Conservation (phyloP, 2,113 vertebrate genomes). For the Porphyrio hochstetteri region DNA sequence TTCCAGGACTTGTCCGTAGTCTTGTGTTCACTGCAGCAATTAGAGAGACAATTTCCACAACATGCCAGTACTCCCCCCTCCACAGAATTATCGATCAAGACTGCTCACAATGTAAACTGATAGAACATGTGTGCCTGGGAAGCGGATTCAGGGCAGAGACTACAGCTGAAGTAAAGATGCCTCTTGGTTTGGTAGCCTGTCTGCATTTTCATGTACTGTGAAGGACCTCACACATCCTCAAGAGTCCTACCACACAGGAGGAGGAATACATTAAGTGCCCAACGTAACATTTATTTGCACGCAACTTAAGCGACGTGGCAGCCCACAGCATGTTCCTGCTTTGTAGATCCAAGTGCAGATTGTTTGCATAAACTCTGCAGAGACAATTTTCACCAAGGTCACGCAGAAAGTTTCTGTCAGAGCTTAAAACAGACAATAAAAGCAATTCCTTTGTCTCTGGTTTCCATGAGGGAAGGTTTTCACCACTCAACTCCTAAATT, state of each 20-base stretch:
- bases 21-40: background rate
- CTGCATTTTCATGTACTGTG: background rate
- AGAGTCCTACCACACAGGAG: background rate
- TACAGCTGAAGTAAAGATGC: background rate
- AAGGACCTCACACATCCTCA: background rate
- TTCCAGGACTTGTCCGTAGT: background rate
- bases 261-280: background rate
- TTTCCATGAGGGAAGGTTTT: background rate
- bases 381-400: background rate
- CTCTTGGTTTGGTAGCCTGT: background rate
- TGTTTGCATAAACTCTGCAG: background rate
- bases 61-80: background rate
- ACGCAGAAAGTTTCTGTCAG: background rate
- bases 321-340: background rate
- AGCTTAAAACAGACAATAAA: background rate
- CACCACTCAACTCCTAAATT: background rate
- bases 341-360: background rate
- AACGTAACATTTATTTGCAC: fast-evolving
- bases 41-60: background rate
- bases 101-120: background rate
- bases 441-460: background rate
- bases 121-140: background rate
- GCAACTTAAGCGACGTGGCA: fast-evolving
- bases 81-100: background rate
- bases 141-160: background rate